Base-by-base conservation (phyloP, 2,888 invertebrate species). In the Octodonta nipae region DNA sequence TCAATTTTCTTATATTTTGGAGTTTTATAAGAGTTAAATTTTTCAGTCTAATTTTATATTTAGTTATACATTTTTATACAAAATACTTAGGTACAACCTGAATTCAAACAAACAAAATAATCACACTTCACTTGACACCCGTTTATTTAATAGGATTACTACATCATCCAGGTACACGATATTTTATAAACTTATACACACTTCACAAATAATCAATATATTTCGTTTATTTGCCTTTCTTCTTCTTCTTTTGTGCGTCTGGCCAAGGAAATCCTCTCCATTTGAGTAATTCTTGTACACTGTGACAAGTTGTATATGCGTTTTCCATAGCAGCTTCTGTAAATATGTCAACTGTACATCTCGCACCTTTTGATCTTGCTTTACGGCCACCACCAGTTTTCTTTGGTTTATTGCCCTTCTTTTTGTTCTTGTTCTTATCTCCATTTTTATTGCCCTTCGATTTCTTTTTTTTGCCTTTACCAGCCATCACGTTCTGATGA, bases 291-390 rank as follows among this genome's bases (percentile, higher is more conserved):
- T 91, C 89, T 61, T 88, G 88, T 1, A 89, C 81, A 55, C 88
- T 89, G 54, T 92, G 92, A 46, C 91, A 91, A 1, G 84, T 86
- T 52, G 85, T 86, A 57, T 92, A 91, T 0, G 91, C 87, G 53
- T 92, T 92, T 43, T 87, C 82, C 86, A 92, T 89, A 0, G 88
- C 89, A 2, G 82, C 78, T 46, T 86, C 85, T 42, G 84, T 85
- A 50, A 89, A 75, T 51, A 89, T 82, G 50, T 89, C 88, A 32
- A 84, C 79, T 17, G 79, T 75, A 48, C 79, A 78, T 47, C 77
- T 71, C 49, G 51, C 49, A 32, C 71, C 65, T 54, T 71, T 67
- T 13, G 45, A 44, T 34, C 46, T 43, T 1, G 42, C 40, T 26
- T 56, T 59, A 34, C 45, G 34, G 4, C 43, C 43, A 6, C 45